Base-by-base conservation (phyloP, 2,888 invertebrate genomes). In the Parnassius mnemosyne region DNA sequence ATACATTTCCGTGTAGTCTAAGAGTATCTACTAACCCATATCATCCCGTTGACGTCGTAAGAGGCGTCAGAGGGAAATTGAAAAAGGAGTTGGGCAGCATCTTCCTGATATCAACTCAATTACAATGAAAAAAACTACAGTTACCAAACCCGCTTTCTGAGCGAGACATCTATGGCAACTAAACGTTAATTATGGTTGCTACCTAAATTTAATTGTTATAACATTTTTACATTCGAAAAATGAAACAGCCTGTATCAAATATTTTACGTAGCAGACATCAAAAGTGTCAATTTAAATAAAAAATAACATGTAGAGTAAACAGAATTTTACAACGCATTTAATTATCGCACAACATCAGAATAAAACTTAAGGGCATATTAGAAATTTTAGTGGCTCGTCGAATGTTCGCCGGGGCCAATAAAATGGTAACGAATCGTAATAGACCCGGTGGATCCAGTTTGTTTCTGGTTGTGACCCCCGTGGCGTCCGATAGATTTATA, bases 401-500 rank as follows among this genome's bases (percentile, higher is more conserved):
- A 51, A 50, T 16, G 12, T 55, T 51, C 53, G 12, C 53, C 20
- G 60, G n/a, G n/a, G 47, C 43, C 34, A 16, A 55, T 59, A 55
- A 59, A 63, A 63, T 51, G n/a, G 49, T 49, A 51, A 42, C 46
- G 55, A 59, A 59, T 58, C 44, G 50, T 63, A 58, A 61, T 56
- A 52, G 56, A 55, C 12, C 46, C 41, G 44, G 51, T 43, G 43
- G 34, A 46, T 52, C 56, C 52, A 59, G 55, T 59, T 52, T 11
- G 57, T 50, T 11, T 43, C 59, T 52, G 42, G 20, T 11, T 42
- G 16, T 16, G 56, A 56, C 55, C 59, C 63, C 59, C 59, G 56
- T 59, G 51, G 59, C 52, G 59, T 34, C 46, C 9, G 54, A 59
- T 25, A 51, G 63, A 63, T 60, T 63, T 60, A 59, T 63, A 56